These are phyloP conservation scores for Cygnus olor DNA, from an alignment of 2,797 vertebrate species.

Conservation along the genomic window DNA sequence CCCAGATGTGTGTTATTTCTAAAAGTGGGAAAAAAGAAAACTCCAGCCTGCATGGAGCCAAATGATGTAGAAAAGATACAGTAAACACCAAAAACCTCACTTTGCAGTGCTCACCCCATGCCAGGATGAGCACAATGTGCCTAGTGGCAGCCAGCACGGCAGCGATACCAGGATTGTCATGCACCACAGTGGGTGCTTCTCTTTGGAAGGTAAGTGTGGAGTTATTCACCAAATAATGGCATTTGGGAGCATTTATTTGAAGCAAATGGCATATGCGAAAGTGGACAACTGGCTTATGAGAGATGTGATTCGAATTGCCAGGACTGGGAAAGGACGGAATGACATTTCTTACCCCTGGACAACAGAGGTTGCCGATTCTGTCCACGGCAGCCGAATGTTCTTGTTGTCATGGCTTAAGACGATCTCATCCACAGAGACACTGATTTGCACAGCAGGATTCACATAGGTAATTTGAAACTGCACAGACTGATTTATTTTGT, in stretches of 20 bases:
- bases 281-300: neutral
- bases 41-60: conserved; percentile 23
- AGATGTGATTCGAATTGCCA: neutral
- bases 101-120: rapidly evolving
- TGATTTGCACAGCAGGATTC: conserved; percentile 13
- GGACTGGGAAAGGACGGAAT: neutral
- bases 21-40: neutral
- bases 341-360: conserved; percentile 39
- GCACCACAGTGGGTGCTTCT: rapidly evolving
- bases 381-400: neutral
- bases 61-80: neutral
- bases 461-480: conserved; percentile 61
- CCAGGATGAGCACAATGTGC: neutral
- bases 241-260: neutral
- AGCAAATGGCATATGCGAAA: neutral
- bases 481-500: conserved; percentile 31
- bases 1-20: neutral
- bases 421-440: neutral
- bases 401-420: neutral
- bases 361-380: neutral
- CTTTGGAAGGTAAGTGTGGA: neutral
- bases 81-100: conserved; percentile 22
- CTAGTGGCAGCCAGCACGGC: neutral
- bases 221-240: neutral
- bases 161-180: neutral